Evolutionary conservation across 1,140 invertebrate species (phyloP).

Genomic region (Muscidifurax raptorellus): DNA sequence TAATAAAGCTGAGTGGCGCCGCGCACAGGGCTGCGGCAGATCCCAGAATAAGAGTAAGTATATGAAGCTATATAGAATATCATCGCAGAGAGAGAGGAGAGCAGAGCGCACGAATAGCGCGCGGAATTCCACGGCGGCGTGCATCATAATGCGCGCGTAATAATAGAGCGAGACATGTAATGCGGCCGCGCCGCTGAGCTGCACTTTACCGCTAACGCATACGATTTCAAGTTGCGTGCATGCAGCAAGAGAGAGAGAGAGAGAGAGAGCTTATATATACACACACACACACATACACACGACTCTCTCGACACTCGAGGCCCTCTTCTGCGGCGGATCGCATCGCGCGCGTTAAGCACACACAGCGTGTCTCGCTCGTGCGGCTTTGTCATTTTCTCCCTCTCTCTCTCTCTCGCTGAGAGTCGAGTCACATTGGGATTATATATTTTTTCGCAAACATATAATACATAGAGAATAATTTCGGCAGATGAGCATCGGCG

Average conservation of each 20-base stretch:
- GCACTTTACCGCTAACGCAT: constrained; percentile 1
- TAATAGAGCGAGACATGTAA: constrained; percentile 63
- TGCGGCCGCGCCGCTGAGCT: not conserved
- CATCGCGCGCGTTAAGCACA: too few relatives aligned
- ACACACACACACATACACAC: too few relatives aligned
- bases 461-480: not conserved
- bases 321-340: too few relatives aligned
- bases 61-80: not conserved
- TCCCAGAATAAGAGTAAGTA: not conserved
- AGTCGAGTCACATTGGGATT: not conserved
- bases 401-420: too few relatives aligned
- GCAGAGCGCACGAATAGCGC: constrained; percentile 6
- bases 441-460: not conserved
- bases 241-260: too few relatives aligned
- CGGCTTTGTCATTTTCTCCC: too few relatives aligned
- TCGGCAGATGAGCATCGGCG: not conserved
- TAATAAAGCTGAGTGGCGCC: too few relatives aligned
- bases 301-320: too few relatives aligned
- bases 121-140: constrained; percentile 53
- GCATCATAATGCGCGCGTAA: constrained; percentile 60
- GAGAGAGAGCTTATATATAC: too few relatives aligned
- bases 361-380: too few relatives aligned
- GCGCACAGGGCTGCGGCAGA: too few relatives aligned
- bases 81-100: not conserved
- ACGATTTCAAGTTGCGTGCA: not conserved